These are phyloP conservation scores for Rhea pennata DNA, from an alignment of 2,113 vertebrate genomes.

Conservation along the genomic window DNA sequence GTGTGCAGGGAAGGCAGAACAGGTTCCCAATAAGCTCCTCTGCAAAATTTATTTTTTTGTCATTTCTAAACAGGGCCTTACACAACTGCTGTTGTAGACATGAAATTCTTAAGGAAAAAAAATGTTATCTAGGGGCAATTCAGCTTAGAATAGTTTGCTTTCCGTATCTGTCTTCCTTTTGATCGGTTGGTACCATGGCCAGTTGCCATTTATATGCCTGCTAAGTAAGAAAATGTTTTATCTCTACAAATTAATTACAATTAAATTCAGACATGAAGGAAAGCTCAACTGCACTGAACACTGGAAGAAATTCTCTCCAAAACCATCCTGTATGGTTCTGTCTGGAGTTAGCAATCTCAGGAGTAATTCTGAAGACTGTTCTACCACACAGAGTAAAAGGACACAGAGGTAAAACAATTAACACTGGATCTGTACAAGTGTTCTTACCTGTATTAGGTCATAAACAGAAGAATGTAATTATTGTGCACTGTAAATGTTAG, in stretches of 20 bases:
- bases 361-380: neutral
- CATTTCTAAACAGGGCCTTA: neutral
- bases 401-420: neutral
- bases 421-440: neutral
- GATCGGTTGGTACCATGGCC: constrained; percentile 35
- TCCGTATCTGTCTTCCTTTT: neutral
- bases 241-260: constrained; percentile 20
- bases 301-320: neutral
- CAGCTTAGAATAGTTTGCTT: neutral
- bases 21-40: neutral
- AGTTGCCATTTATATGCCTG: neutral
- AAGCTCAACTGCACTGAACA: neutral
- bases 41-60: neutral
- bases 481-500: neutral
- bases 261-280: constrained; percentile 37
- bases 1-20: neutral
- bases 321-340: fast-evolving
- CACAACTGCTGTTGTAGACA: neutral
- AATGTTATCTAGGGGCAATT: neutral
- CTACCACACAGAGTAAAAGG: neutral
- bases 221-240: neutral
- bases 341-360: neutral
- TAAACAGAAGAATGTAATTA: neutral
- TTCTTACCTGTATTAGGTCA: neutral
- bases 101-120: neutral